phyloP scores from a whole-genome alignment of 2,797 vertebrate genomes.

The Masticophis lateralis region DNA sequence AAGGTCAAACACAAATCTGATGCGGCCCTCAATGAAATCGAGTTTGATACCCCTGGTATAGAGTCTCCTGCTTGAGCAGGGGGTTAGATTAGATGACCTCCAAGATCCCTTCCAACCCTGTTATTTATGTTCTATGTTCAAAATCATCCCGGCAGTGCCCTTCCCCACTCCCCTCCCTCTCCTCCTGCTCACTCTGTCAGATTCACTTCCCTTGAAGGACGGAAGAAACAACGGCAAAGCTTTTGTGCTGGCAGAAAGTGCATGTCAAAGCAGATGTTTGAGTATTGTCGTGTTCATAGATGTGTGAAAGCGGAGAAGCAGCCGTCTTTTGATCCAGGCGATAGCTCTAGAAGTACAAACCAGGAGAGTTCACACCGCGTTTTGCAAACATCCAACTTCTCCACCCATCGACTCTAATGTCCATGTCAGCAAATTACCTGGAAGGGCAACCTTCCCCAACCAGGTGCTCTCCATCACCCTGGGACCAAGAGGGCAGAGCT shows the following conservation, averaged over 20 bases:
- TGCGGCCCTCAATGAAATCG: too few species aligned
- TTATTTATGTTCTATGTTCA: background rate
- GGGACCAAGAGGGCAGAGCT: too few species aligned
- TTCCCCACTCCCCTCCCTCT: accelerated
- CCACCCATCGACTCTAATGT: background rate
- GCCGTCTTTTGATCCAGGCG: background rate
- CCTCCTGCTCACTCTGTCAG: background rate
- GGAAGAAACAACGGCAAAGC: background rate
- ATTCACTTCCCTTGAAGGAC: background rate
- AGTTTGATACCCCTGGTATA: too few species aligned
- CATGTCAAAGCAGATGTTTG: background rate
- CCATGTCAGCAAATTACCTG: background rate
- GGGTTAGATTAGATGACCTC: background rate
- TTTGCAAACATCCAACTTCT: background rate
- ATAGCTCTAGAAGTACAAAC: background rate
- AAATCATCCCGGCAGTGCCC: background rate
- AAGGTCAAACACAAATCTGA: too few species aligned
- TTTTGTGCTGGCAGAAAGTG: background rate
- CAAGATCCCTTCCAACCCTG: background rate
- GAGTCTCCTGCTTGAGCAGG: background rate
- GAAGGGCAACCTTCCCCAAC: background rate
- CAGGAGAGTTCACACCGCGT: background rate
- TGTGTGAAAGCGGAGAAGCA: background rate
- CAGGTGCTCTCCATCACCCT: background rate
- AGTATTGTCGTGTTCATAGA: background rate